These are phyloP conservation scores for Troides helena DNA, from an alignment of 2,888 invertebrate species.

Conservation along the genomic window DNA sequence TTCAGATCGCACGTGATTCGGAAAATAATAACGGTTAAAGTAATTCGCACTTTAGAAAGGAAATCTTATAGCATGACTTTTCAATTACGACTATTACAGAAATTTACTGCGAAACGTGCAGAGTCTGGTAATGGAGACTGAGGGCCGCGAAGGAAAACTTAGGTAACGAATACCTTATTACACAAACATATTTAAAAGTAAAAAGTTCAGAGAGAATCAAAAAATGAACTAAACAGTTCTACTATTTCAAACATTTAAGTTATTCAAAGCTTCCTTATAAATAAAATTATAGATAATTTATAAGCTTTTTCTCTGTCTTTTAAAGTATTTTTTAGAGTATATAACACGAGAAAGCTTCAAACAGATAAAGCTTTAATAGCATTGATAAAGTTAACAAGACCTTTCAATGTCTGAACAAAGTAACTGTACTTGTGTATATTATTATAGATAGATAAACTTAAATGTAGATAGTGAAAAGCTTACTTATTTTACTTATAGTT, in stretches of 20 bases:
- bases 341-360: too few relatives aligned
- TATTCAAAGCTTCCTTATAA: too few relatives aligned
- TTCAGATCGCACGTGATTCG: not conserved
- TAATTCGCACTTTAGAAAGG: not conserved
- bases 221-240: not conserved
- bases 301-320: too few relatives aligned
- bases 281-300: too few relatives aligned
- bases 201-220: not conserved
- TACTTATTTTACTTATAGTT: too few relatives aligned
- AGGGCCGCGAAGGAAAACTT: not conserved
- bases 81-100: constrained; percentile 14
- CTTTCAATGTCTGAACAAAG: too few relatives aligned
- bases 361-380: too few relatives aligned
- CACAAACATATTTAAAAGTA: not conserved
- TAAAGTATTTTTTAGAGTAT: too few relatives aligned
- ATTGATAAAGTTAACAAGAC: too few relatives aligned
- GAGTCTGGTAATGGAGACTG: constrained; percentile 5
- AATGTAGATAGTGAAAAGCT: too few relatives aligned
- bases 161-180: not conserved
- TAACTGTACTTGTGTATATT: too few relatives aligned
- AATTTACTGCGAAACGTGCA: constrained; percentile 18
- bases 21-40: not conserved
- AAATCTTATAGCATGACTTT: constrained; percentile 8
- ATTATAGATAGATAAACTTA: too few relatives aligned
- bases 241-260: not conserved